Evolutionary conservation across 2,113 vertebrate genomes (phyloP).

Genomic region (Glareola pratincola): DNA sequence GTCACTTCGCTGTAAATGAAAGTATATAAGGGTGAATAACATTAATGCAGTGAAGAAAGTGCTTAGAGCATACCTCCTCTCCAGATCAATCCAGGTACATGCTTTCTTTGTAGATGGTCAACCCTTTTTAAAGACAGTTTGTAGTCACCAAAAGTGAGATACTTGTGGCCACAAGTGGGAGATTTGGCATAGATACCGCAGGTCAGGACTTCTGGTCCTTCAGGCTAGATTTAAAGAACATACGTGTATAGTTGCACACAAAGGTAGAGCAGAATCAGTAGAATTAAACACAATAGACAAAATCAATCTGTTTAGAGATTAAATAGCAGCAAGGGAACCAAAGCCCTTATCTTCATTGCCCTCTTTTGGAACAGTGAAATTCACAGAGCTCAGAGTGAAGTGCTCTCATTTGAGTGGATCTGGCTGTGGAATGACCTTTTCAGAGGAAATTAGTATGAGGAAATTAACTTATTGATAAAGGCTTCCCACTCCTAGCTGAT

Average conservation of each 20-base stretch:
- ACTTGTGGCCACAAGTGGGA: neutral
- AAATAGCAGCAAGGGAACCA: neutral
- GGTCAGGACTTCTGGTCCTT: neutral
- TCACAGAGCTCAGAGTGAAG: neutral
- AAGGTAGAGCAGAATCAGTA: neutral
- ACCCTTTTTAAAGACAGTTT: neutral
- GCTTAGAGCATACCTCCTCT: neutral
- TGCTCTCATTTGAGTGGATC: neutral
- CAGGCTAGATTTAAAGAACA: neutral
- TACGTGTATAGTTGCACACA: neutral
- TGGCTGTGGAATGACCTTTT: neutral
- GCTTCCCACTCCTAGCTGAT: neutral
- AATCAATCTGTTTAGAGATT: neutral
- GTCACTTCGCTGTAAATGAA: neutral
- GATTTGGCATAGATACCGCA: fast-evolving
- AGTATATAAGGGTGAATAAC: neutral
- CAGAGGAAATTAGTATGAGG: neutral
- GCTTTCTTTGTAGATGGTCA: neutral
- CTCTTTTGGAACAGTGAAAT: neutral
- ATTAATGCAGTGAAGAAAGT: neutral
- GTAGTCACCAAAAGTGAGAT: neutral
- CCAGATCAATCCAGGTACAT: neutral
- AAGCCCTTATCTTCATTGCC: neutral
- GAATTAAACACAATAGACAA: neutral
- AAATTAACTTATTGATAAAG: neutral